Conservation (phyloP, 2,888 invertebrate genomes). For the Patella ulyssiponensis region DNA sequence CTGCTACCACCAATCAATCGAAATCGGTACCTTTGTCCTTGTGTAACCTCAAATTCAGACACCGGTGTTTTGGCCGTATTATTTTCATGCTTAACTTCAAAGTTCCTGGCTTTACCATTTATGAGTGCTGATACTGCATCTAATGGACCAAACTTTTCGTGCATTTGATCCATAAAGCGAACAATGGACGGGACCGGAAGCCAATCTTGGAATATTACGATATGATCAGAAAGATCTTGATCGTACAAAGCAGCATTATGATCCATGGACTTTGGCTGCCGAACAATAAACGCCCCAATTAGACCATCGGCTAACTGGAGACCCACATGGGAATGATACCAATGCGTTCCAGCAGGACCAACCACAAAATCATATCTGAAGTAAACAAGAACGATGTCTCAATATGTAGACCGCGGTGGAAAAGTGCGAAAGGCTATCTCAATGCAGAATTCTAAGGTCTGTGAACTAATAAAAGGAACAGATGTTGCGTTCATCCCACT, state of each 20-base stretch:
- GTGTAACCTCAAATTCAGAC: conserved; percentile 45
- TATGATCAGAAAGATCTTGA: conserved; percentile 89
- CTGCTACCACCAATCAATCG: conserved; percentile 49
- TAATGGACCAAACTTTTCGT: conserved; percentile 26
- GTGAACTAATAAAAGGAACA: no score
- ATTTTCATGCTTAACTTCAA: conserved; percentile 32
- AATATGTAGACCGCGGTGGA: no score
- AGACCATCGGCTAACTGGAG: conserved; percentile 52
- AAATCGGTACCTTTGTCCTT: conserved; percentile 48
- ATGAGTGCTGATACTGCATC: conserved; percentile 31
- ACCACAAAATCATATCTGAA: conserved; percentile 50
- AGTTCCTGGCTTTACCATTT: conserved; percentile 41
- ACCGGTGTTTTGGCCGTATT: conserved; percentile 43
- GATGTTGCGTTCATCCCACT: no score
- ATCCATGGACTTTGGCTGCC: conserved; percentile 34
- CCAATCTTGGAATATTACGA: conserved; percentile 89
- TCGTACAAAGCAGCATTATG: conserved; percentile 78
- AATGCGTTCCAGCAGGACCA: conserved; percentile 53
- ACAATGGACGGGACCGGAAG: conserved; percentile 84
- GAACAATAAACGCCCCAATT: conserved; percentile 50
- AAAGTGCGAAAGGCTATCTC: no score
- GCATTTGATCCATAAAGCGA: conserved; percentile 72
- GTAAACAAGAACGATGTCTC: no score
- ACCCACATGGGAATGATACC: conserved; percentile 58
- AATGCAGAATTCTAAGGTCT: no score